Evolutionary conservation across 2,797 vertebrate species (phyloP), one percentile per base, ranked within the genome.

Genomic region (Rhinogobio ventralis): DNA sequence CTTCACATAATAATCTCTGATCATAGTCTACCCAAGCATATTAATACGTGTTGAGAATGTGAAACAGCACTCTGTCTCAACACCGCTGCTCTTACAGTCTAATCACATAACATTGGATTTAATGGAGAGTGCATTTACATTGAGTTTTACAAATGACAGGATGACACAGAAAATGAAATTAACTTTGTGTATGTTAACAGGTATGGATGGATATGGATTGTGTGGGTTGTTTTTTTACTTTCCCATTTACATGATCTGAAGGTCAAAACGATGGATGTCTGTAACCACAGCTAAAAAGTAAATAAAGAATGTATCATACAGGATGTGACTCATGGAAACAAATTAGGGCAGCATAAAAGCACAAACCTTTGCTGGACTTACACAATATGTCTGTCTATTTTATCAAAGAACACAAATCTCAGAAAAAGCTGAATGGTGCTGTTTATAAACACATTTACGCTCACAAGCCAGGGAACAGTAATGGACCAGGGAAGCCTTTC

Each of bases 71-170:
- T 66, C 11, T 64, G 15, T 57, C 42, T 28, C 28, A 53, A 20
- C 55, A 28, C 53, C 2, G 10, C n/a, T n/a, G 25, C 25, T 78
- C 46, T 49, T 39, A 39, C 30, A 57, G n/a, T 76, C n/a, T 77
- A 69, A 77, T 84, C 64, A 55, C 64, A 83, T 67, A 55, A 69
- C 17, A 77, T 77, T 42, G 46, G 2, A 83, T 83, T 57, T 82
- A 64, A 82, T 73, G 36, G 28, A 46, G 33, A 77, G 51, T 69
- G 64, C 33, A 57, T 77, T 83, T 68, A n/a, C n/a, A 76, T 28
- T 15, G n/a, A 67, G 72, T 25, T 19, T 46, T 55, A n/a, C 62
- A 77, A n/a, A 68, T 33, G 73, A 53, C 23, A 1, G 2, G 28
- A 75, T 64, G 19, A 39, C 71, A 0, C 15, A 0, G 11, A 69